phyloP scores from a whole-genome alignment of 2,797 vertebrate species.

The Rachycentron canadum region DNA sequence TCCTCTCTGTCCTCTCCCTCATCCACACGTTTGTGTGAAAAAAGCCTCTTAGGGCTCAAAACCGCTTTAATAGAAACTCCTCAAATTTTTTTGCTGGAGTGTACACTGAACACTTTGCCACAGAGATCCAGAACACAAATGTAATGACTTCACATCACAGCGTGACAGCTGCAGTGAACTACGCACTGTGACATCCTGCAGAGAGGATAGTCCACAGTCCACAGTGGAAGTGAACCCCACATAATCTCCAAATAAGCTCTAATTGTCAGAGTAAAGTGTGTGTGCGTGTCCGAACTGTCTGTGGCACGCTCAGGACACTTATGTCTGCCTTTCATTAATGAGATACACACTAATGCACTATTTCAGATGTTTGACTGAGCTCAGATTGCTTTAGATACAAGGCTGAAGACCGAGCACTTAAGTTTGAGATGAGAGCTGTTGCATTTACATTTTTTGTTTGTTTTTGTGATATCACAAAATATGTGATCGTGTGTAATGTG shows the following conservation, averaged over 20 bases:
- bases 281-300: constrained; percentile 40
- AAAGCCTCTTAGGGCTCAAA: constrained; percentile 80
- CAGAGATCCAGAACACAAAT: constrained; percentile 72
- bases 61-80: constrained; percentile 77
- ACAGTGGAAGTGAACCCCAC: constrained; percentile 53
- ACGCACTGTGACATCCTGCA: constrained; percentile 71
- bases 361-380: constrained; percentile 8
- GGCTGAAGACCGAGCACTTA: constrained; percentile 5
- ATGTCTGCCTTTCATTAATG: constrained; percentile 28
- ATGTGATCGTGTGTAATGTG: no score
- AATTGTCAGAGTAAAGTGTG: constrained; percentile 60
- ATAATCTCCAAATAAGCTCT: constrained; percentile 69
- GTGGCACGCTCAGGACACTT: constrained; percentile 9
- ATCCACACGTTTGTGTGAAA: constrained; percentile 57
- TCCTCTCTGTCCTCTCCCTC: constrained; percentile 60
- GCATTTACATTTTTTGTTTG: neutral
- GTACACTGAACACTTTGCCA: constrained; percentile 58
- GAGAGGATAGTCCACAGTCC: constrained; percentile 71
- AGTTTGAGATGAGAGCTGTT: neutral
- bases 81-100: constrained; percentile 32
- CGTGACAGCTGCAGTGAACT: constrained; percentile 68
- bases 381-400: constrained; percentile 21
- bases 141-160: constrained; percentile 71
- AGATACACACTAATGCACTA: constrained; percentile 10
- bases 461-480: neutral